These are phyloP conservation scores for Erpornis zantholeuca DNA, from an alignment of 2,113 vertebrate species.

Conservation along the genomic window DNA sequence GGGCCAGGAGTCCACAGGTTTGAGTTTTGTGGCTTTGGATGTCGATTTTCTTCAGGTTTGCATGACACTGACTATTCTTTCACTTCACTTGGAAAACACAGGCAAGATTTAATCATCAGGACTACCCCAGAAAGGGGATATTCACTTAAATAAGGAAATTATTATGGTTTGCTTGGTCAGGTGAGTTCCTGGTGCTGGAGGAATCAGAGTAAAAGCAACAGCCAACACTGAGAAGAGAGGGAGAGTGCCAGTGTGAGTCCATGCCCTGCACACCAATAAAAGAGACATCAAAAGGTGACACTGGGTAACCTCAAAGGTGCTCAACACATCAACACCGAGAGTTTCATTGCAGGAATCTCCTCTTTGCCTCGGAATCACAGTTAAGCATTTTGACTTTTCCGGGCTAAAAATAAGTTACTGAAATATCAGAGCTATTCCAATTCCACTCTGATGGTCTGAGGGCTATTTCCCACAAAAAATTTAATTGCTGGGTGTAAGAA, in stretches of 20 bases:
- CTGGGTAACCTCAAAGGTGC: not conserved
- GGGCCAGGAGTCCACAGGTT: not conserved
- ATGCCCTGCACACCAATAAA: not conserved
- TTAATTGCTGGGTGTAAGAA: not conserved
- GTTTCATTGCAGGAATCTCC: not conserved
- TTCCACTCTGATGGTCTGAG: not conserved
- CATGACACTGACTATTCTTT: not conserved
- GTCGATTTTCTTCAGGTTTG: not conserved
- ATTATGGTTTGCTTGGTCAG: not conserved
- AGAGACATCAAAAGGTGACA: not conserved
- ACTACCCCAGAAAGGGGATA: not conserved
- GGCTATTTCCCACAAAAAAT: not conserved
- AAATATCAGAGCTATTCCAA: not conserved
- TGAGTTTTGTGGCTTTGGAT: not conserved
- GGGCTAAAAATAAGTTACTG: not conserved
- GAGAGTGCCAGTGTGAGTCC: not conserved
- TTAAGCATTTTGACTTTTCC: not conserved
- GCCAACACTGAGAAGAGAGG: rapidly evolving
- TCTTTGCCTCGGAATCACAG: not conserved
- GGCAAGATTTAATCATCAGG: not conserved
- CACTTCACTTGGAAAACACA: not conserved
- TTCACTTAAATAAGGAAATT: not conserved
- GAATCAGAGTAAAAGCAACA: not conserved
- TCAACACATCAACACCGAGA: rapidly evolving
- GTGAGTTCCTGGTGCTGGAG: not conserved